These are phyloP conservation scores for Carlito syrichta DNA, from an alignment of 2,113 vertebrate genomes.

Conservation along the genomic window DNA sequence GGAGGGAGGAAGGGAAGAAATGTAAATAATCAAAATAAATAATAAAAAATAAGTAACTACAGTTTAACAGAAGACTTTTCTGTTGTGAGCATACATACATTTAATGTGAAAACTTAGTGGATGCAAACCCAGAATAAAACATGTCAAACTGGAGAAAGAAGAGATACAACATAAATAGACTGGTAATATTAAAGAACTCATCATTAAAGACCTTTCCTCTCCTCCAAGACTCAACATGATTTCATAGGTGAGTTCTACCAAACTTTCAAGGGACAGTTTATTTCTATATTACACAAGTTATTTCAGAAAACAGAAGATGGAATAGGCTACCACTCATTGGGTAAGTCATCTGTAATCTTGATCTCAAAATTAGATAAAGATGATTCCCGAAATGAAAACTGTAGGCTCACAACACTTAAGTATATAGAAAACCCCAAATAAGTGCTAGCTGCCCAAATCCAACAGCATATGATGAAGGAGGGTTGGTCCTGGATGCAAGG, in stretches of 20 bases:
- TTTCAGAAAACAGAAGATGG: background rate
- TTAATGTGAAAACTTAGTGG: background rate
- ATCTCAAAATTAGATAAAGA: background rate
- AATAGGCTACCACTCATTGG: background rate
- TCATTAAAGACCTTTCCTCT: background rate
- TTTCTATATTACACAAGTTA: background rate
- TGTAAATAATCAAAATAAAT: background rate
- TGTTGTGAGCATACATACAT: background rate
- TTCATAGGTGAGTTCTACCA: background rate
- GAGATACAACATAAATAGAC: background rate
- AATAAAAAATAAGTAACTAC: background rate
- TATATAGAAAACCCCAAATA: too few species aligned
- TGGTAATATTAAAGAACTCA: background rate
- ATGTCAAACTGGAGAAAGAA: background rate
- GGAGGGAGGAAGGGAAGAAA: background rate
- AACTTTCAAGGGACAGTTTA: background rate
- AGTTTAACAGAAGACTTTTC: background rate
- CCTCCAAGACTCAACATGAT: background rate
- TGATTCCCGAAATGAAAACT: background rate
- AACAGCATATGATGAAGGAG: background rate
- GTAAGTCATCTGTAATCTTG: background rate
- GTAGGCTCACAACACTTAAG: too few species aligned
- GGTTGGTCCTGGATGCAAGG: background rate
- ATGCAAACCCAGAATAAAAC: background rate
- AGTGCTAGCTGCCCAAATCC: too few species aligned